Conservation (phyloP, 2,888 invertebrate species). For the Onchidella celtica region DNA sequence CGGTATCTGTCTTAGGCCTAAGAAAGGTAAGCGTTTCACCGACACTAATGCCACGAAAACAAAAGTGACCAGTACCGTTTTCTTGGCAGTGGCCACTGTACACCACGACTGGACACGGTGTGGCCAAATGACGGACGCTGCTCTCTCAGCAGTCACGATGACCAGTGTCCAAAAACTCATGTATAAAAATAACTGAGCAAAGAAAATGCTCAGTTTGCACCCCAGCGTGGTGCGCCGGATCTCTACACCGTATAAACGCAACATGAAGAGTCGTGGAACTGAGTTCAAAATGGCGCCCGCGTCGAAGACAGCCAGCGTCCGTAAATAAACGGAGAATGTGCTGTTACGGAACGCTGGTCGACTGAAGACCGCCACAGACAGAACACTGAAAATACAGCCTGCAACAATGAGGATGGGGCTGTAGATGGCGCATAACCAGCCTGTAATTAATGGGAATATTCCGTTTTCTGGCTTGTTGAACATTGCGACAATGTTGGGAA, state of each 20-base stretch:
- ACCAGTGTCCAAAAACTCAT: constrained; percentile 1
- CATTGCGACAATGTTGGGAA: too few species aligned
- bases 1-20: neutral
- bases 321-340: neutral
- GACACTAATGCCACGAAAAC: neutral
- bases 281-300: neutral
- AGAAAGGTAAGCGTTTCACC: neutral
- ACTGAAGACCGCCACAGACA: neutral
- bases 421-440: neutral
- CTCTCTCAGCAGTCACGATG: constrained; percentile 6
- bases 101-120: constrained; percentile 18
- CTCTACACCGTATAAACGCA: neutral
- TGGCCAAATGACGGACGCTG: constrained; percentile 26
- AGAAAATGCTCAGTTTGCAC: neutral
- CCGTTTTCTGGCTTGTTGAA: too few species aligned
- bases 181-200: neutral
- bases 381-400: neutral
- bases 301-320: neutral
- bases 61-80: neutral
- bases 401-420: neutral
- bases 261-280: neutral
- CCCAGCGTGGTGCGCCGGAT: neutral
- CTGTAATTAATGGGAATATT: too few species aligned
- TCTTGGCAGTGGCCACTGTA: neutral
- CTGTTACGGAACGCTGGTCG: neutral